Evolutionary conservation across 2,113 vertebrate species (phyloP).

Genomic region (Aspidoscelis tigris): DNA sequence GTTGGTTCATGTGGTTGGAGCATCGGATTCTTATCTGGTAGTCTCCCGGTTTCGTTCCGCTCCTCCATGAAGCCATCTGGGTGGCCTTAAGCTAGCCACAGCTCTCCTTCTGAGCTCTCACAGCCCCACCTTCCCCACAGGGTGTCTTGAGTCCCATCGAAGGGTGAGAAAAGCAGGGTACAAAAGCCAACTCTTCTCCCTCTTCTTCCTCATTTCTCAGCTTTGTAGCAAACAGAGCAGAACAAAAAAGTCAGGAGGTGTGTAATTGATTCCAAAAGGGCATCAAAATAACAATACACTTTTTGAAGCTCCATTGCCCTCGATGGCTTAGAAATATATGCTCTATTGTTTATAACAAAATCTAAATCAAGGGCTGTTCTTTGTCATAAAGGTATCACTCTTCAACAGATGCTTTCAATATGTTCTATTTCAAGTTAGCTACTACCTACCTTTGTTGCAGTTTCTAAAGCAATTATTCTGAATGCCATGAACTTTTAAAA

Average conservation of each 20-base stretch:
- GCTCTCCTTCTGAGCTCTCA: no score
- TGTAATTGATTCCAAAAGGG: background rate
- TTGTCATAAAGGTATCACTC: background rate
- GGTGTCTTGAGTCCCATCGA: no score
- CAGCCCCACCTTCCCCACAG: no score
- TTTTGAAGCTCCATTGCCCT: background rate
- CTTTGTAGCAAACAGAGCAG: fast-evolving
- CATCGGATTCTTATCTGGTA: no score
- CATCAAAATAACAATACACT: background rate
- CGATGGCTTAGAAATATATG: background rate
- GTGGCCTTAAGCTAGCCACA: no score
- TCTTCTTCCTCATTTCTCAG: background rate
- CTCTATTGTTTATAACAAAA: background rate
- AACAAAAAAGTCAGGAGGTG: background rate
- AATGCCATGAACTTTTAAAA: background rate
- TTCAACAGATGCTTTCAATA: background rate
- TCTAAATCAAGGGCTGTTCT: fast-evolving
- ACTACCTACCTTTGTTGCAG: background rate
- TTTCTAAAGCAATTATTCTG: background rate
- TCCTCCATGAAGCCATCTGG: no score
- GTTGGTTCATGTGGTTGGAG: background rate
- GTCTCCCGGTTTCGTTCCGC: no score
- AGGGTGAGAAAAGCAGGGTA: no score
- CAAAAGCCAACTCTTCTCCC: no score
- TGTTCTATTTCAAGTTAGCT: background rate